Evolutionary conservation across 2,888 invertebrate species (phyloP).

Genomic region (Alsophila aescularia): DNA sequence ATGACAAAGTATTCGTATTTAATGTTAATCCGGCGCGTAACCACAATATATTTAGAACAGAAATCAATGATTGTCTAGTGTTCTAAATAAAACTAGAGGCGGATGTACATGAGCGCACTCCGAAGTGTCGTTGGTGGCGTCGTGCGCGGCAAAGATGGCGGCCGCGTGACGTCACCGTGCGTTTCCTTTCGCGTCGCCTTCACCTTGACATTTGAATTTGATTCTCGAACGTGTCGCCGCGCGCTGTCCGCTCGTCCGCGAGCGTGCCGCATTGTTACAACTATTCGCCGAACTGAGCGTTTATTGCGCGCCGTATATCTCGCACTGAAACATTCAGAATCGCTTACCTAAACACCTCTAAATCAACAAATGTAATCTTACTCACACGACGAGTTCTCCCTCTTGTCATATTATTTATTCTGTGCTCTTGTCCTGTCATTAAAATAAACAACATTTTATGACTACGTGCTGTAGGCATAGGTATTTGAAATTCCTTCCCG

Average conservation of each 20-base stretch:
- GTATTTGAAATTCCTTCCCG: slow-evolving; percentile 16
- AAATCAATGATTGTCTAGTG: slow-evolving; percentile 53
- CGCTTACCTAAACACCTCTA: not conserved
- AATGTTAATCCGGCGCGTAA: slow-evolving; percentile 31
- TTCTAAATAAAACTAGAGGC: slow-evolving; percentile 57
- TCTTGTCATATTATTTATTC: slow-evolving; percentile 20
- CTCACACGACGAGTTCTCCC: slow-evolving; percentile 1
- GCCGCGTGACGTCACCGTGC: slow-evolving; percentile 73
- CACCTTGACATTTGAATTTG: slow-evolving; percentile 81
- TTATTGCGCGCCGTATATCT: not conserved
- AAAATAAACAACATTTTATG: slow-evolving; percentile 24
- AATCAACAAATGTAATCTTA: slow-evolving; percentile 2
- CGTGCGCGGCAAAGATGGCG: slow-evolving; percentile 64
- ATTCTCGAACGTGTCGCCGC: slow-evolving; percentile 71
- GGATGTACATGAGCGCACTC: slow-evolving; percentile 42
- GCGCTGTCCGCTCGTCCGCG: slow-evolving; percentile 60
- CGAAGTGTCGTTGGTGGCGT: slow-evolving; percentile 51
- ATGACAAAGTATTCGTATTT: slow-evolving; percentile 32
- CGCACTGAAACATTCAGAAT: not conserved
- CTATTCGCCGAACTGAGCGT: slow-evolving; percentile 23
- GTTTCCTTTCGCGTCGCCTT: slow-evolving; percentile 78
- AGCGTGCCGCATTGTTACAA: slow-evolving; percentile 56
- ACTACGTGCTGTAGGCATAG: too few species aligned
- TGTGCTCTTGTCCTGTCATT: slow-evolving; percentile 12
- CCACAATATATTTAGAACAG: slow-evolving; percentile 40